Evolutionary conservation across 2,888 invertebrate genomes (phyloP), one percentile per base, ranked within the genome.

Genomic region (Aspidapion aeneum): DNA sequence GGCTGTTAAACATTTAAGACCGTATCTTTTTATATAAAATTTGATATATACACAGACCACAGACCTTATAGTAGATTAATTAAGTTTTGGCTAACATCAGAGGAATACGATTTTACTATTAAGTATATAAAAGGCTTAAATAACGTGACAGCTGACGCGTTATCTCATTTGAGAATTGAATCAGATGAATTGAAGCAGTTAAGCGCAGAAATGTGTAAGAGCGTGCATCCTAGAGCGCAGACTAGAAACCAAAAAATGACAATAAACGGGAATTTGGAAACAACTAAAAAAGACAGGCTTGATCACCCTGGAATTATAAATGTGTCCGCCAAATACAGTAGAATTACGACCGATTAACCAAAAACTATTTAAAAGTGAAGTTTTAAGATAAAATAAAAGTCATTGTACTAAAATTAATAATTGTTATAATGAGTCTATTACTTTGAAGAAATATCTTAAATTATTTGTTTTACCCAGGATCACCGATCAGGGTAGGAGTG

Each of bases 271-370:
- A 35, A 35, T 35, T 35, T 35, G 12, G 35, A 12, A 12, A 35
- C 35, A 7, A n/a, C n/a, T n/a, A n/a, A n/a, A n/a, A 50, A 59
- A n/a, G 35, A 63, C 50, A 63, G 65, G 62, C 18, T 35, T 63
- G 63, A 63, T 63, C 60, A 65, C 60, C 65, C 63, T 58, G 64
- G 58, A 55, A 21, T 64, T 57, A 60, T 65, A 17, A 60, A 65
- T 57, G 48, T 60, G 60, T 35, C 65, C 60, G 9, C 18, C 48
- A 20, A 18, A 35, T 35, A 35, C 57, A 50, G 19, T 21, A 57
- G 60, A 63, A 64, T 61, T 64, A 55, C 18, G 60, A 20, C 35
- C 19, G 12, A 12, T 61, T 12, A 49, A 35, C 17, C 12, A 19
- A 51, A 52, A 54, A 17, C 2, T 19, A 54, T n/a, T 62, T 49